Evolutionary conservation across 1,140 invertebrate species (phyloP), one percentile per base, ranked within the genome.

Genomic region (Theocolax elegans): DNA sequence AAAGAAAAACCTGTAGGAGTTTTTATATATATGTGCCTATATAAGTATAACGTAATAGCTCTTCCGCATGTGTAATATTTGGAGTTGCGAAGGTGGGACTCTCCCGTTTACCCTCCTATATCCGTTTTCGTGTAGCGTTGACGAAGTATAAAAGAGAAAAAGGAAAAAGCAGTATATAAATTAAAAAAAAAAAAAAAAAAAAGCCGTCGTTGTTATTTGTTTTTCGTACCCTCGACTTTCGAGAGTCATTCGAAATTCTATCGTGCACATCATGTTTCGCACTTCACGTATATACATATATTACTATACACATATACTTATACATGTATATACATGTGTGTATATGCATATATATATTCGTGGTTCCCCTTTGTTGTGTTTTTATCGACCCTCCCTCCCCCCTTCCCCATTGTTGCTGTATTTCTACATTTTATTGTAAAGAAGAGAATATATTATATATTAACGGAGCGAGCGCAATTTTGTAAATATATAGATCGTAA

Each of bases 351-450:
- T 48, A 59, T 49, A 64, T 64, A 58, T 64, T 40, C 31, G 40
- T 71, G 53, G 64, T 60, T 64, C 58, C 51, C 68, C 51, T 53
- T 71, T 71, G 60, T 71, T 64, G 68, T 71, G 68, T 71, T 64
- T n/a, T 64, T 63, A 69, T 71, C 17, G 42, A 42, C 69, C 69
- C n/a, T n/a, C n/a, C n/a, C n/a, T n/a, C n/a, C n/a, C n/a, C n/a
- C n/a, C n/a, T n/a, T n/a, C n/a, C n/a, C n/a, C n/a, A n/a, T 71
- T 71, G 69, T 71, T 71, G 63, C 48, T 65, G 62, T 71, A 65
- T 71, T 71, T 71, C 69, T 44, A 71, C 69, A 71, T 71, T 71
- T 71, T 71, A 71, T 71, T 71, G 69, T 71, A 65, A 65, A 71
- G 38, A 63, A 59, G 38, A 49, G 35, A 64, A 35, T 58, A 67